Percentiles rank a stretch among this genome's conserved stretches.
These are phyloP conservation scores for Chrysomallon squamiferum DNA, from an alignment of 1,140 invertebrate species.

Conservation along the genomic window DNA sequence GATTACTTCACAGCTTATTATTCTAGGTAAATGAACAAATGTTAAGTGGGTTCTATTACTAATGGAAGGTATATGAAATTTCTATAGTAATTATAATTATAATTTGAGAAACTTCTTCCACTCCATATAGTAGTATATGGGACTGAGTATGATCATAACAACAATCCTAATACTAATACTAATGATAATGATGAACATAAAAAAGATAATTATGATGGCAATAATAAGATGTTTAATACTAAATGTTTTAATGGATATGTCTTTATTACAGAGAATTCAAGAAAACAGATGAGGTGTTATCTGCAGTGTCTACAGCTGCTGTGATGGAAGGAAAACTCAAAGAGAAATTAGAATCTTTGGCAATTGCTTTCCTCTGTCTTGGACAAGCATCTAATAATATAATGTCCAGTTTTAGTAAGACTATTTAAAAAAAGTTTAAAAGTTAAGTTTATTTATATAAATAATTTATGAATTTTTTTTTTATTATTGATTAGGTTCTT, in stretches of 20 bases:
- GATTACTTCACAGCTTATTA: constrained; percentile 57
- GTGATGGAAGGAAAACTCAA: constrained; percentile 61
- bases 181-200: too few species aligned
- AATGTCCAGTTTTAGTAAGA: constrained; percentile 21
- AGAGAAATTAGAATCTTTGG: constrained; percentile 59
- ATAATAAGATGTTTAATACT: too few species aligned
- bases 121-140: too few species aligned
- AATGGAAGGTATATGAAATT: background rate
- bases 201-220: too few species aligned
- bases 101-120: too few species aligned
- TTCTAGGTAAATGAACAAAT: too few species aligned
- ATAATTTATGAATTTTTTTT: too few species aligned
- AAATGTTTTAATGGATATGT: too few species aligned
- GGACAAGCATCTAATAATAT: constrained; percentile 29
- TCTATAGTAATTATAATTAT: background rate
- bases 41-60: background rate
- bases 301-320: constrained; percentile 32
- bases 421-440: background rate
- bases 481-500: too few species aligned
- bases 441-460: too few species aligned
- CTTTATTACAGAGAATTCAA: constrained; percentile 34
- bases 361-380: constrained; percentile 52
- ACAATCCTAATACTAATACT: too few species aligned
- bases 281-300: constrained; percentile 11
- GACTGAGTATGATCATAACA: too few species aligned